Base-by-base conservation (phyloP, 2,888 invertebrate species). In the Callosobruchus maculatus region DNA sequence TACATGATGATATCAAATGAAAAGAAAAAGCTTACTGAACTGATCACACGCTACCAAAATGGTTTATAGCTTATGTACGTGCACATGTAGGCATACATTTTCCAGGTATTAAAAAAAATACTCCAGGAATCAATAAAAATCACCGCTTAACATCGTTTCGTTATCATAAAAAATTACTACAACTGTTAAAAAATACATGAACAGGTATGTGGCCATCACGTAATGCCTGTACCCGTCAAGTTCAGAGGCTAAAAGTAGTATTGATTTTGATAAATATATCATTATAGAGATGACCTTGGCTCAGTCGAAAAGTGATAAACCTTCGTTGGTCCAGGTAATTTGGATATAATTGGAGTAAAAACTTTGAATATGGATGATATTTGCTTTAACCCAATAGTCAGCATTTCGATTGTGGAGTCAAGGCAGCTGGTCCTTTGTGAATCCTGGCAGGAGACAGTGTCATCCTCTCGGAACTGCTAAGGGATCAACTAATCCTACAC, bases 261-360 rank as follows among this genome's bases (percentile, higher is more conserved):
- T 72, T 49, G 49, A 68, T 72, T 72, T 69, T 68, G 21, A 30
- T 68, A 72, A 72, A 72, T 30, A 30, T 49, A 21, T 68, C 31
- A 68, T 72, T 72, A 72, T 68, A 7, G 68, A 20, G 49, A 49
- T 21, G 30, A 26, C 72, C 72, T 72, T 72, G 72, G 67, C 21
- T 67, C 68, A 20, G 31, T 20, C 26, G 0, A n/a, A 9, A 69
- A 18, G 22, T 20, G n/a, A 18, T 30, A 26, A 72, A 26, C 69
- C 68, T 68, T 31, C 26, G 20, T 68, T 20, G 21, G 22, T 7
- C 20, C 67, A 20, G 67, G 66, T 21, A 49, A 49, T 1, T 3
- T 49, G 13, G 49, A 13, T 13, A 5, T 49, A 26, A 26, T n/a
- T n/a, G n/a, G 7, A 26, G 26, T 26, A 4, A 26, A 26, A 26